These are phyloP conservation scores for Procambarus clarkii DNA, from an alignment of 1,140 invertebrate genomes.

Conservation along the genomic window DNA sequence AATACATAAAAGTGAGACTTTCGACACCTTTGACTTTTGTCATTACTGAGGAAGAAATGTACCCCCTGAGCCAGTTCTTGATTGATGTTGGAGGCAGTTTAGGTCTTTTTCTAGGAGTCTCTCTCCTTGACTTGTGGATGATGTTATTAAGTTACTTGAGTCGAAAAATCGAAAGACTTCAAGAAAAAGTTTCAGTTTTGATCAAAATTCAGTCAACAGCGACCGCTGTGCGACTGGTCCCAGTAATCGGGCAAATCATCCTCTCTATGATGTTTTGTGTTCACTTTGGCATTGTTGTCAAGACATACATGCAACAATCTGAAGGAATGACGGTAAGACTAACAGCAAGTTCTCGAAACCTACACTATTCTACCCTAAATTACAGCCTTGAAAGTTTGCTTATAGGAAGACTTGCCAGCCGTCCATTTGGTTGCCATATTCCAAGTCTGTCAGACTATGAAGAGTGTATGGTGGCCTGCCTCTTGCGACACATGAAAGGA, in stretches of 20 bases:
- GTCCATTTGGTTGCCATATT: background rate
- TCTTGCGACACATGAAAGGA: background rate
- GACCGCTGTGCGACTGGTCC: background rate
- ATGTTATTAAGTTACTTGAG: background rate
- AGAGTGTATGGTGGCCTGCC: background rate
- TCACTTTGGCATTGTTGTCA: background rate
- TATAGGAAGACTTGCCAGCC: constrained; percentile 15
- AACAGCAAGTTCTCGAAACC: background rate
- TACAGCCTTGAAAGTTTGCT: background rate
- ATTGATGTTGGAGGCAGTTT: constrained; percentile 30
- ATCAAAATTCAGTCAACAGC: background rate
- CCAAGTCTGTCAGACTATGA: background rate
- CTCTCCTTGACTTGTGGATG: constrained; percentile 34
- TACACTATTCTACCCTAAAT: background rate
- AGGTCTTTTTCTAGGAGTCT: constrained; percentile 42
- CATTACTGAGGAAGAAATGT: constrained; percentile 21
- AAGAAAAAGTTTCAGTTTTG: background rate
- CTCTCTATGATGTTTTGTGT: background rate
- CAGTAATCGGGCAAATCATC: background rate
- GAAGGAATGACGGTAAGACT: background rate
- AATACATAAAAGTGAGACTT: background rate
- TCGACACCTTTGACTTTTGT: background rate
- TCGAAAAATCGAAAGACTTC: background rate
- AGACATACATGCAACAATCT: background rate
- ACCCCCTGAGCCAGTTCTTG: constrained; percentile 20